Conservation (phyloP, 2,888 invertebrate species). For the Notodonta dromedarius region DNA sequence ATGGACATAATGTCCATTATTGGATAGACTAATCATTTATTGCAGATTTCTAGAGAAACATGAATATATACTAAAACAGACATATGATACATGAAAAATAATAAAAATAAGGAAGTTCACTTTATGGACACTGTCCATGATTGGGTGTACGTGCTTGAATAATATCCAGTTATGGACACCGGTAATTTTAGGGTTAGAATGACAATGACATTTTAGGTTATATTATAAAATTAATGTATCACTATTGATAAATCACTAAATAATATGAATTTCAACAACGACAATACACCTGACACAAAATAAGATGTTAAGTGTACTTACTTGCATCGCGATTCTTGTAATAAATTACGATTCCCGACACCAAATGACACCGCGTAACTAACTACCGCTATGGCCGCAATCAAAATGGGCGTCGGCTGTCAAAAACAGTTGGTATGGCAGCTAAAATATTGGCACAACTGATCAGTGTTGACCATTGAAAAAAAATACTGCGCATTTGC, state of each 20-base stretch:
- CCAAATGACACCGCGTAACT: constrained; percentile 9
- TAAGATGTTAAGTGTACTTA: constrained; percentile 10
- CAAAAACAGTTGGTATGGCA: constrained; percentile 8
- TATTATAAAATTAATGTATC: constrained; percentile 10
- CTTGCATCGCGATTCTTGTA: constrained; percentile 13
- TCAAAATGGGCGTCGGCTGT: constrained; percentile 9
- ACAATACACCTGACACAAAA: constrained; percentile 10
- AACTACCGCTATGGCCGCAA: constrained; percentile 6
- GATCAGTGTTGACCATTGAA: constrained; percentile 8
- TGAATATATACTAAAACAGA: constrained; percentile 10
- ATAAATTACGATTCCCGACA: constrained; percentile 11
- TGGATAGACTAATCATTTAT: constrained; percentile 13
- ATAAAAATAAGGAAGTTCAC: constrained; percentile 9
- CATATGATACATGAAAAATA: constrained; percentile 6
- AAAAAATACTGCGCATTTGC: constrained; percentile 9
- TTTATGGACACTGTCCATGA: constrained; percentile 14
- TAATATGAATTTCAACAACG: constrained; percentile 11
- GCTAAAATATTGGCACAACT: constrained; percentile 6
- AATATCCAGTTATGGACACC: constrained; percentile 13
- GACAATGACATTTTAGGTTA: constrained; percentile 8
- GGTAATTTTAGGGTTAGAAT: constrained; percentile 8
- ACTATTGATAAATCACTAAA: constrained; percentile 13
- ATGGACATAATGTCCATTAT: constrained; percentile 15
- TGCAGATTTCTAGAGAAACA: constrained; percentile 11
- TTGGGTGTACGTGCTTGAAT: constrained; percentile 10